phyloP scores from a whole-genome alignment of 2,113 vertebrate species.

The Mustelus asterias region DNA sequence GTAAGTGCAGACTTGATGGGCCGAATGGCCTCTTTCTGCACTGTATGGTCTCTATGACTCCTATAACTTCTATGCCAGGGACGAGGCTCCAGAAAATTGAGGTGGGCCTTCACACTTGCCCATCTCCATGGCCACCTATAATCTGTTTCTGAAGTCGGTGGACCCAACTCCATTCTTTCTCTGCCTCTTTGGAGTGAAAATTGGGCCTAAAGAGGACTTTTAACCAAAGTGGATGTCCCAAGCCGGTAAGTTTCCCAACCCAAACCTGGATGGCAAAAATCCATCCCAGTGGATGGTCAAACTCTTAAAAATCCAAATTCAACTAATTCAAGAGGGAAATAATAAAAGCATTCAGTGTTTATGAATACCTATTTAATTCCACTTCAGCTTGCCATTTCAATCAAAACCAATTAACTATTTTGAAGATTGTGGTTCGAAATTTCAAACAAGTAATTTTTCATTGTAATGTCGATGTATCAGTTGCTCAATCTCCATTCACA shows the following conservation, averaged over 20 bases:
- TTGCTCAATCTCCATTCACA: not conserved
- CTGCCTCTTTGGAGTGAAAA: not conserved
- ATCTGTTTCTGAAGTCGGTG: no score
- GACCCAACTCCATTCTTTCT: not conserved
- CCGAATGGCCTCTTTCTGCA: no score
- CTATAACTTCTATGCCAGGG: no score
- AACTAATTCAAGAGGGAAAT: not conserved
- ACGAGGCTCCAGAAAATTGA: no score
- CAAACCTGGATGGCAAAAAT: not conserved
- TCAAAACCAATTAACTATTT: not conserved
- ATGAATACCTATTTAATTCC: not conserved
- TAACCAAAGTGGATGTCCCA: not conserved
- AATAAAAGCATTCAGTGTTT: not conserved
- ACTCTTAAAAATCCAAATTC: not conserved
- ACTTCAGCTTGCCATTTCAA: not conserved
- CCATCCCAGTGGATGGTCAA: not conserved
- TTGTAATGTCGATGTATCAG: not conserved
- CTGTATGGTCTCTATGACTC: no score
- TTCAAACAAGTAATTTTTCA: constrained; percentile 12
- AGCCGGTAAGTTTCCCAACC: not conserved
- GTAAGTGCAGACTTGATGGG: no score
- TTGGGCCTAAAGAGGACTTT: not conserved
- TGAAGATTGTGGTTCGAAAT: not conserved
- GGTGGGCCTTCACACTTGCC: no score
- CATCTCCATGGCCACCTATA: no score